Evolutionary conservation across 2,797 vertebrate genomes (phyloP).

Genomic region (Thunnus albacares): DNA sequence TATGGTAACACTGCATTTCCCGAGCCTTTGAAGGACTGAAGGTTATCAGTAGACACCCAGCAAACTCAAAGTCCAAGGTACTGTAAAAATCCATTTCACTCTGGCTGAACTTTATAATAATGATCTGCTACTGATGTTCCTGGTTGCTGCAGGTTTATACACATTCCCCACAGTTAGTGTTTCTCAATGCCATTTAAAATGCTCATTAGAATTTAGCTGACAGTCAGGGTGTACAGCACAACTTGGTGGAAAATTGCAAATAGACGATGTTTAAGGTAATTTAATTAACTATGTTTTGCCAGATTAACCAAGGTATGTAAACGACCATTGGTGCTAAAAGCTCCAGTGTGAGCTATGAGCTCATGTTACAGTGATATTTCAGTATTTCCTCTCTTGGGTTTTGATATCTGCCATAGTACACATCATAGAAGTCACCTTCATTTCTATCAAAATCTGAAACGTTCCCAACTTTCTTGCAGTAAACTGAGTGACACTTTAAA

Average conservation of each 20-base stretch:
- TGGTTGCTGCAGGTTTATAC: slow-evolving; percentile 13
- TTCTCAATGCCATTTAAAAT: slow-evolving; percentile 21
- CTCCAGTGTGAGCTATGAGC: background rate
- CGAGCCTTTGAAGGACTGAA: slow-evolving; percentile 64
- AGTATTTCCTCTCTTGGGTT: background rate
- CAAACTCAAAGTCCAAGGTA: slow-evolving; percentile 69
- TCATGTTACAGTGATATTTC: background rate
- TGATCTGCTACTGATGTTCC: slow-evolving; percentile 26
- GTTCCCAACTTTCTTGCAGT: slow-evolving; percentile 5
- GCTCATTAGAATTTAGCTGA: slow-evolving; percentile 12
- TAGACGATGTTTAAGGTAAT: background rate
- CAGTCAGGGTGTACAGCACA: background rate
- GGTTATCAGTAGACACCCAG: slow-evolving; percentile 62
- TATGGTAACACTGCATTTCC: slow-evolving; percentile 67
- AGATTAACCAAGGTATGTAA: slow-evolving; percentile 4
- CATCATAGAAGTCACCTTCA: background rate
- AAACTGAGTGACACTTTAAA: too few relatives aligned
- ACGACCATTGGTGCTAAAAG: background rate
- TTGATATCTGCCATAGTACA: background rate
- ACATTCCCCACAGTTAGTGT: background rate
- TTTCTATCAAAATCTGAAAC: background rate
- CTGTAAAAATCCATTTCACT: slow-evolving; percentile 51
- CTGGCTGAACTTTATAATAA: slow-evolving; percentile 46
- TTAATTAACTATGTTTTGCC: background rate
- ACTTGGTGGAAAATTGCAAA: background rate